A percentile compares a stretch with the other conserved stretches of the same genome.
phyloP scores from a whole-genome alignment of 2,113 vertebrate genomes.

The Mustelus asterias region DNA sequence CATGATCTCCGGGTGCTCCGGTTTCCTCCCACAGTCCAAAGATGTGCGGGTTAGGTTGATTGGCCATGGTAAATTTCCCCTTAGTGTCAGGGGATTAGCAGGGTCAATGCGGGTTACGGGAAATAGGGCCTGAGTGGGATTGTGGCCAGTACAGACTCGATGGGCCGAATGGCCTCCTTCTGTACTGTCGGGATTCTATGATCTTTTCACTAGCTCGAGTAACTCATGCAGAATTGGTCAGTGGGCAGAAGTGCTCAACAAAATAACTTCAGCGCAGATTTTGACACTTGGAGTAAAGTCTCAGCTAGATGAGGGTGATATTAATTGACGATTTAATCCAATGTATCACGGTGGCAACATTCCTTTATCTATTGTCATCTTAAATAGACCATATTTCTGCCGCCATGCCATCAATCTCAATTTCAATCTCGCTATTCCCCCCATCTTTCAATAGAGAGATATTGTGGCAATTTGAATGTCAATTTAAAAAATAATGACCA shows the following conservation, averaged over 20 bases:
- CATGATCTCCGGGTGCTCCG: too few species aligned
- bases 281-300: not conserved
- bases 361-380: not conserved
- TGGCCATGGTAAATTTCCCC: too few species aligned
- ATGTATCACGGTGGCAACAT: not conserved
- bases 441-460: not conserved
- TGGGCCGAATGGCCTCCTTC: too few species aligned
- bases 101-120: too few species aligned
- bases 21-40: too few species aligned
- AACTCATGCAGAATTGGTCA: not conserved
- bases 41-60: too few species aligned
- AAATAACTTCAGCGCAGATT: not conserved
- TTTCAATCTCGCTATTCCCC: not conserved
- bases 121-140: too few species aligned
- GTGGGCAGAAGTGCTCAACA: not conserved
- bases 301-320: not conserved
- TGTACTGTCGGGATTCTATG: too few species aligned
- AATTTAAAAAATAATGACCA: not conserved
- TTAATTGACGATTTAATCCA: not conserved
- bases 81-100: too few species aligned
- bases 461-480: not conserved
- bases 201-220: not conserved
- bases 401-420: not conserved
- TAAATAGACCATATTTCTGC: not conserved
- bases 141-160: too few species aligned